Evolutionary conservation across 2,797 vertebrate genomes (phyloP).

Genomic region (Rhabdophis nuchalis): DNA sequence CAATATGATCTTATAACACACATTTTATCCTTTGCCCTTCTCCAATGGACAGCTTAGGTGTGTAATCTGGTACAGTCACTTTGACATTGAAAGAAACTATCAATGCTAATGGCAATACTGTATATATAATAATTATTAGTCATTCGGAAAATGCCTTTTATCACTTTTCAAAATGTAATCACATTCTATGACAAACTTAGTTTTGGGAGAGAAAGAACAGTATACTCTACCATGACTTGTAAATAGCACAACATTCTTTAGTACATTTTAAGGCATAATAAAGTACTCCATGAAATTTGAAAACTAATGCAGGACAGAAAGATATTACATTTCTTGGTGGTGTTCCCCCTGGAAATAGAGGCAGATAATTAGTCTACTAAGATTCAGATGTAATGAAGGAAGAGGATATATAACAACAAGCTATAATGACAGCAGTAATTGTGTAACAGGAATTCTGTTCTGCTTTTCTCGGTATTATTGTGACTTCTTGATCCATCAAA

Average conservation of each 20-base stretch:
- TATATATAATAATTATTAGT: not conserved
- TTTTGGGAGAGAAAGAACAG: not conserved
- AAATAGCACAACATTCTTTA: not conserved
- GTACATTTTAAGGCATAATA: not conserved
- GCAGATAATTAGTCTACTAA: constrained; percentile 26
- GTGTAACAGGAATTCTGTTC: constrained; percentile 19
- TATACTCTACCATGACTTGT: not conserved
- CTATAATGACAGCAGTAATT: constrained; percentile 27
- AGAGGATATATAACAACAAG: constrained; percentile 6
- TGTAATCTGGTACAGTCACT: not conserved
- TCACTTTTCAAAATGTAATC: not conserved
- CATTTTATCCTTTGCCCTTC: not conserved
- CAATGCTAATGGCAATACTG: not conserved
- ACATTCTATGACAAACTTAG: not conserved
- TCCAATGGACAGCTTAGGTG: not conserved
- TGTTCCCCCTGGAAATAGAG: constrained; percentile 5
- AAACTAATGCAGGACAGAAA: constrained; percentile 4
- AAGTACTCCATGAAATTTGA: not conserved
- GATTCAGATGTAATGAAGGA: constrained; percentile 11
- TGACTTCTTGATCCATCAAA: constrained; percentile 32
- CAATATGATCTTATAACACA: not conserved
- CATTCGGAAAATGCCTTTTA: not conserved
- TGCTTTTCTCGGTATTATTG: constrained; percentile 33
- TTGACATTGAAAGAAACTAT: not conserved
- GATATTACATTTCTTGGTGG: constrained; percentile 3